phyloP scores from a whole-genome alignment of 2,113 vertebrate genomes.

The Promerops cafer region DNA sequence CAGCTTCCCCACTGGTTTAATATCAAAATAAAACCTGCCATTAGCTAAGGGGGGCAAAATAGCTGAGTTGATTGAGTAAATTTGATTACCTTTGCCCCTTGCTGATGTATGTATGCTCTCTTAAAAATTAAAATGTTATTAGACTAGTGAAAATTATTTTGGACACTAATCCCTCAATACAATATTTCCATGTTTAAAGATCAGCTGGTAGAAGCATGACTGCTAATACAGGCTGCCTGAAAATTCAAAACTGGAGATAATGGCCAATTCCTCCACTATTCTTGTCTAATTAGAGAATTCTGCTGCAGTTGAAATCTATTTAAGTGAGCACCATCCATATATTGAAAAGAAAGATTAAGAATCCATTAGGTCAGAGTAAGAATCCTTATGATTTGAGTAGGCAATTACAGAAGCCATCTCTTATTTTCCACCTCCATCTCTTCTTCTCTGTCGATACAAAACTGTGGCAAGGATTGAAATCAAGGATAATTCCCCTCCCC shows the following conservation, averaged over 20 bases:
- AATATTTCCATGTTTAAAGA: conserved; percentile 55
- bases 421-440: background rate
- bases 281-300: conserved; percentile 62
- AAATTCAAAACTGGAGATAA: conserved; percentile 65
- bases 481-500: background rate
- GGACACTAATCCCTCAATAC: conserved; percentile 44
- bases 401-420: background rate
- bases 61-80: background rate
- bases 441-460: background rate
- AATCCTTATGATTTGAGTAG: background rate
- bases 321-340: conserved; percentile 1
- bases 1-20: background rate
- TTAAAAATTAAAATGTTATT: conserved; percentile 65
- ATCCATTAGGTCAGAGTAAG: background rate
- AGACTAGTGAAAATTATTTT: conserved; percentile 61
- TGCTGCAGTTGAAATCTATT: conserved; percentile 44
- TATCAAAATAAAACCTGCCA: background rate
- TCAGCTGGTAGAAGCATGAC: conserved; percentile 38
- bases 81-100: conserved; percentile 20
- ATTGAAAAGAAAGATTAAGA: conserved; percentile 12
- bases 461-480: conserved; percentile 1
- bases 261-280: conserved; percentile 45
- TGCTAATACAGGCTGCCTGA: conserved; percentile 33
- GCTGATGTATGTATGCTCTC: conserved; percentile 50
- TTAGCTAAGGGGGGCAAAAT: background rate